A percentile compares a stretch with the other conserved stretches of the same genome.
These are phyloP conservation scores for Cephalopholis sonnerati DNA, from an alignment of 2,113 vertebrate species.

Conservation along the genomic window DNA sequence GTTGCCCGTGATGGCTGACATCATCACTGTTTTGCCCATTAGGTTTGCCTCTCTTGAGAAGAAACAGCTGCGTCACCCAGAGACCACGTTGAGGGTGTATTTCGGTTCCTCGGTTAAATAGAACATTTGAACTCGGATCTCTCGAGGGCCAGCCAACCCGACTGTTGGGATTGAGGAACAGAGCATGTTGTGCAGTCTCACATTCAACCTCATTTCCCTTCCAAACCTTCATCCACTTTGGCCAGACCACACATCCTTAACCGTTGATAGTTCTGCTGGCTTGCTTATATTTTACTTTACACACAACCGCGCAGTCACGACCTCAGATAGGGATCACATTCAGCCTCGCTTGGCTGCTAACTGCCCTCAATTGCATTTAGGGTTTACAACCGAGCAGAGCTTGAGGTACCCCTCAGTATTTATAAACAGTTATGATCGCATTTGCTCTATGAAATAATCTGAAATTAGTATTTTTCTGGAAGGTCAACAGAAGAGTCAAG, in stretches of 20 bases:
- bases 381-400: conserved; percentile 66
- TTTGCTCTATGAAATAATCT: conserved; percentile 77
- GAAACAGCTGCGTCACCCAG: conserved; percentile 69
- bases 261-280: conserved; percentile 70
- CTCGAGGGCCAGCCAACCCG: conserved; percentile 57
- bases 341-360: conserved; percentile 75
- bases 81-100: conserved; percentile 57
- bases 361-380: conserved; percentile 73
- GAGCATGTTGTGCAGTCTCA: conserved; percentile 67
- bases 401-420: conserved; percentile 74
- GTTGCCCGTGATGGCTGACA: conserved; percentile 44
- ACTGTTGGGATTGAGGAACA: conserved; percentile 43
- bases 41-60: conserved; percentile 48
- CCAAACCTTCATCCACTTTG: conserved; percentile 81
- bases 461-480: conserved; percentile 70
- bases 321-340: conserved; percentile 80
- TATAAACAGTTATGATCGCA: conserved; percentile 78
- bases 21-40: conserved; percentile 60
- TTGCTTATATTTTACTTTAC: conserved; percentile 61
- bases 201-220: conserved; percentile 73
- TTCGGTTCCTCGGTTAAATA: conserved; percentile 63
- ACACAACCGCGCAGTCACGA: conserved; percentile 66
- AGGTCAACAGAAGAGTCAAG: conserved; percentile 63
- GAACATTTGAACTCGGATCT: conserved; percentile 70
- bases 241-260: conserved; percentile 80